Conservation (phyloP, 2,888 invertebrate genomes). For the Platynereis dumerilii region DNA sequence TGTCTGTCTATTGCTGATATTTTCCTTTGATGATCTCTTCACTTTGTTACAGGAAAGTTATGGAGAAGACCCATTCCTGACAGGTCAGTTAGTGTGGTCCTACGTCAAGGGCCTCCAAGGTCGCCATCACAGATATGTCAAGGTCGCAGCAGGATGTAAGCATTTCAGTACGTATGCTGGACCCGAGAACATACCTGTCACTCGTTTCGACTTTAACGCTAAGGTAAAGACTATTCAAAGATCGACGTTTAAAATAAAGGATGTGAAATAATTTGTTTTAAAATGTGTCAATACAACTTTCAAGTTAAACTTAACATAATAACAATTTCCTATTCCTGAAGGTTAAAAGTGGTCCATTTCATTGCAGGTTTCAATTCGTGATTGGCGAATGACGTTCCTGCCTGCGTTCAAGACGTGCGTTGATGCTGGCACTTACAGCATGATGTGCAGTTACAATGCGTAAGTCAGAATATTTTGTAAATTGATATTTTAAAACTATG, state of each 20-base stretch:
- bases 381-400: slow-evolving; percentile 55
- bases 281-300: too few species aligned
- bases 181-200: slow-evolving; percentile 53
- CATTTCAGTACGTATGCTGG: slow-evolving; percentile 58
- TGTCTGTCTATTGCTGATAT: too few species aligned
- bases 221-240: too few species aligned
- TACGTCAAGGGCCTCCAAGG: slow-evolving; percentile 60
- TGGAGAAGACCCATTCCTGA: slow-evolving; percentile 59
- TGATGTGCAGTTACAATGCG: slow-evolving; percentile 63
- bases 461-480: slow-evolving; percentile 29
- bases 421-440: slow-evolving; percentile 52
- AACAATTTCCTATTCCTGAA: too few species aligned
- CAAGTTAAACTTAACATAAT: too few species aligned
- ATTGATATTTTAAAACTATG: too few species aligned
- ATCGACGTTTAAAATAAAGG: too few species aligned
- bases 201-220: slow-evolving; percentile 35
- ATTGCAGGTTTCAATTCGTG: slow-evolving; percentile 49
- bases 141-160: slow-evolving; percentile 59
- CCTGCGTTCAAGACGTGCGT: slow-evolving; percentile 56
- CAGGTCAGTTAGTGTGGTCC: slow-evolving; percentile 44
- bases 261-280: too few species aligned
- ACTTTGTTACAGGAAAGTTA: slow-evolving; percentile 55
- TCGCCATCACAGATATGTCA: slow-evolving; percentile 45
- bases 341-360: too few species aligned
- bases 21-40: too few species aligned